Conservation (phyloP, 2,113 vertebrate species). For the Cyanoramphus novaezelandiae region DNA sequence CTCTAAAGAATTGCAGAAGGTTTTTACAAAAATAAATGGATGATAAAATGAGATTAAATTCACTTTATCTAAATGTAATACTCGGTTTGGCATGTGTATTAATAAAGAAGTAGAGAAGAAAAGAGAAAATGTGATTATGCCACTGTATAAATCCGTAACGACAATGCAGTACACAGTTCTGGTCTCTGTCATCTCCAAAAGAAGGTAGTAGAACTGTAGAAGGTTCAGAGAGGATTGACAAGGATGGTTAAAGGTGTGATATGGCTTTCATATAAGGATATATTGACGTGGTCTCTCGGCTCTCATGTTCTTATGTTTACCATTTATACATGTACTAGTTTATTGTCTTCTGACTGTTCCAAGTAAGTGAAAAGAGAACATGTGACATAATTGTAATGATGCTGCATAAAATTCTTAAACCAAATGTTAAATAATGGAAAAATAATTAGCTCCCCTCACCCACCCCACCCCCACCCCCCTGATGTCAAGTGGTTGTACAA, state of each 20-base stretch:
- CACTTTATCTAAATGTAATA: neutral
- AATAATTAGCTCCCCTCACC: neutral
- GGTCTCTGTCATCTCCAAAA: neutral
- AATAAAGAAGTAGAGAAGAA: neutral
- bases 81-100: neutral
- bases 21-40: neutral
- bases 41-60: neutral
- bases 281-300: neutral
- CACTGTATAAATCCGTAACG: neutral
- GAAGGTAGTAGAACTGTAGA: neutral
- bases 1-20: neutral
- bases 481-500: neutral
- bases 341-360: neutral
- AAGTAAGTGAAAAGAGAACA: constrained; percentile 3
- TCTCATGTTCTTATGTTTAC: neutral
- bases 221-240: neutral
- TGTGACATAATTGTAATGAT: neutral
- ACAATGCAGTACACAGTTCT: neutral
- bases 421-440: constrained; percentile 38
- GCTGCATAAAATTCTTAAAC: constrained; percentile 16
- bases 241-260: neutral
- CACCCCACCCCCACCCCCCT: neutral
- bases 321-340: neutral
- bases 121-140: neutral
- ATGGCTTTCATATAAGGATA: neutral